phyloP scores from a whole-genome alignment of 2,888 invertebrate genomes.

The Cerceris ruficornis region DNA sequence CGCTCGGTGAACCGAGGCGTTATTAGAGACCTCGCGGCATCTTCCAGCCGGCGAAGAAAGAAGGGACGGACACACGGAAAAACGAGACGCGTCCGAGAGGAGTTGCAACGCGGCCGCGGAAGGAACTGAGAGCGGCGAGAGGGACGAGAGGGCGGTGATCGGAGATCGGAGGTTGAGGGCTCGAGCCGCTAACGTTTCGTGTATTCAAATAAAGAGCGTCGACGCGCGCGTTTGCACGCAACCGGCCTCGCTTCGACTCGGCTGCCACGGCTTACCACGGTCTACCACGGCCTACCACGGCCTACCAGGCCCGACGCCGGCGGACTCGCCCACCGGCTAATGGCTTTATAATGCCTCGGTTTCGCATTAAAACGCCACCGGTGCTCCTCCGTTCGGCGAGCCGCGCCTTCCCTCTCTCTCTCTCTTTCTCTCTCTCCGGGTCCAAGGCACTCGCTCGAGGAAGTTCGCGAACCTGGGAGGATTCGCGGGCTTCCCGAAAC shows the following conservation, averaged over 20 bases:
- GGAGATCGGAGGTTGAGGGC: slow-evolving; percentile 22
- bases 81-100: neutral
- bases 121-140: neutral
- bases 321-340: slow-evolving; percentile 69
- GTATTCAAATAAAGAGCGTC: slow-evolving; percentile 78
- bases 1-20: slow-evolving; percentile 75
- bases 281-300: too few relatives aligned
- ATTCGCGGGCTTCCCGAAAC: neutral
- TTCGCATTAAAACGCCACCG: slow-evolving; percentile 75
- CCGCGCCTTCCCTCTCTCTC: slow-evolving; percentile 28
- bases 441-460: neutral
- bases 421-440: neutral
- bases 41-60: neutral
- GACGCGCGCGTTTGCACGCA: slow-evolving; percentile 75
- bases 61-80: neutral
- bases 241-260: slow-evolving; percentile 53
- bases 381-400: slow-evolving; percentile 34
- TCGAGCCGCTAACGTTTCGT: slow-evolving; percentile 78
- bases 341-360: slow-evolving; percentile 80
- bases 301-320: neutral
- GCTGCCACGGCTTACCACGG: neutral
- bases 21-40: slow-evolving; percentile 62
- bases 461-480: neutral
- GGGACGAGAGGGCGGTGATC: neutral
- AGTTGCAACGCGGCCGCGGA: neutral